Evolutionary conservation across 2,888 invertebrate genomes (phyloP), one percentile per base, ranked within the genome.

Genomic region (Macrosiphum euphorbiae): DNA sequence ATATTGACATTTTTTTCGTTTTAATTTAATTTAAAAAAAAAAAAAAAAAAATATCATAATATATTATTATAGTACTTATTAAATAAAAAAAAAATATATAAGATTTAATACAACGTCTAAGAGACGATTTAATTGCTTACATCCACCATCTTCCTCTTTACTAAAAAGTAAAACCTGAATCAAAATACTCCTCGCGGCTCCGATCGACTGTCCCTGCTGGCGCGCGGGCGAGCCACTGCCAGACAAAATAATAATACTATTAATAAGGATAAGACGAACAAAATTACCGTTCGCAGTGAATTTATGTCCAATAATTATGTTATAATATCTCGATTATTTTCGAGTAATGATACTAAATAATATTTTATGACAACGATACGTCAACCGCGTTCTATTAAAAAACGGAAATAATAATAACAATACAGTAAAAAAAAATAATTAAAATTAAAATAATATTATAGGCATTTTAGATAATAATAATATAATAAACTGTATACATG

Each of bases 1-100:
- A 90, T 52, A 90, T 90, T 78, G 67, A 50, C 35, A 90, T 90
- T n/a, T 47, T 47, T n/a, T 90, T 88, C 35, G 41, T 88, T 88
- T 50, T 88, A 11, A 52, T 35, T 55, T 55, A 52, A 88, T 35
- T 50, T 35, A 20, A 58, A 58, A 58, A 58, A 26, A 26, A 88
- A 52, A 24, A 16, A 26, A 26, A 88, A 52, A 24, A 28, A 50
- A 35, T 55, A 52, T 52, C 24, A 88, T 24, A 52, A 88, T 55
- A 35, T 35, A 78, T 35, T 35, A 78, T 78, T 10, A 55, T 88
- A 8, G 47, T 28, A n/a, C 47, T 61, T 28, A n/a, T n/a, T 47
- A 47, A 44, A 28, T 8, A 24, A 50, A 55, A 16, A 52, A 52
- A 91, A 91, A 35, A n/a, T 4, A n/a, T 20, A 78, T 78, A 78